Base-by-base conservation (phyloP, 2,113 vertebrate genomes). In the Myotis lucifugus region DNA sequence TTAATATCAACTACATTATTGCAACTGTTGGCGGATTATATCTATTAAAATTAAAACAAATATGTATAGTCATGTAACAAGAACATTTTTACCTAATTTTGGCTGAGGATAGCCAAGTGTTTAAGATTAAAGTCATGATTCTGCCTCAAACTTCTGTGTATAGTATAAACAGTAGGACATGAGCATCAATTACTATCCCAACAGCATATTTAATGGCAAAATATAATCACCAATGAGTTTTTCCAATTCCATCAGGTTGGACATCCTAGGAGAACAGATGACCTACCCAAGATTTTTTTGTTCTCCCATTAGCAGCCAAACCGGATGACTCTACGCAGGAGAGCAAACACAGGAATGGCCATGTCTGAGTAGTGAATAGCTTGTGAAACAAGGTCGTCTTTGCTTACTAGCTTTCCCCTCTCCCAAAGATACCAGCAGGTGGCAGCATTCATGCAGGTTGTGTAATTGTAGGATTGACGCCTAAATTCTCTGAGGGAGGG, bases 21-120 rank as follows among this genome's bases (percentile, higher is more conserved):
- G 12, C 1, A 48, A 93, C 52, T 48, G 10, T 50, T 79, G 13
- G 15, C 37, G 81, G 40, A 52, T 34, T n/a, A 3, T 29, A 66
- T 86, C 64, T 9, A 48, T 83, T 85, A 96, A 83, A 81, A 61
- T 64, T 77, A 85, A 88, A 91, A 13, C 34, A 86, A 77, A 79
- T 34, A 27, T 46, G 19, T 21, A 18, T 3, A 50, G n/a, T 25
- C 21, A 40, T 42, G 4, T 46, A 32, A 25, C 40, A 61, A 82
- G 48, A 78, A 85, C 76, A 19, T 25, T 32, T 85, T 64, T 64
- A 92, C 32, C 42, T 27, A 73, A 32, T 73, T 86, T 86, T 90
- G 8, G 52, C 8, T 18, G 21, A 42, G 21, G 8, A 23, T 29
- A 50, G 7, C 15, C 34, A 88, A 69, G 8, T 23, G 29, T 19